Percentiles rank a stretch among this genome's conserved stretches.
Conservation (phyloP, 64 coral and sea anemone genomes). For the Pocillopora verrucosa region DNA sequence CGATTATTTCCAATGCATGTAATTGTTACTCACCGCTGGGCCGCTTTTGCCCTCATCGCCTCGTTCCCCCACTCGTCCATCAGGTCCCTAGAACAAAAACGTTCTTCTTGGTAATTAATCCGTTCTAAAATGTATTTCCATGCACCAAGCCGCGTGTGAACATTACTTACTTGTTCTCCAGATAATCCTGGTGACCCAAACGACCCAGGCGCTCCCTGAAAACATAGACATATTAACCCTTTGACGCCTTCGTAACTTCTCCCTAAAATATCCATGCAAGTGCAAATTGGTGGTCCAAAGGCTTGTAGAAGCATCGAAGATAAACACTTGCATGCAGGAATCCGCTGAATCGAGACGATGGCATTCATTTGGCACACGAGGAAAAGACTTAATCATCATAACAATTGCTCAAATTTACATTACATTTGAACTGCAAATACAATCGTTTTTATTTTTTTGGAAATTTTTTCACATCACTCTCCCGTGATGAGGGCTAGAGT, state of each 20-base stretch:
- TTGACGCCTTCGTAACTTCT: neutral
- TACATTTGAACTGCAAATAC: too few relatives aligned
- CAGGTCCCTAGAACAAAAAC: neutral
- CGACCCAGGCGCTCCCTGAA: conserved; percentile 9
- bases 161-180: conserved; percentile 10
- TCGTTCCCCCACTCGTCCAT: neutral
- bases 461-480: too few relatives aligned
- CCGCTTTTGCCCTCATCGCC: conserved; percentile 16
- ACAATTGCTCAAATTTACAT: too few relatives aligned
- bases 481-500: too few relatives aligned
- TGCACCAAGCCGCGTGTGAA: neutral
- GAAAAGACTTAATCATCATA: too few relatives aligned
- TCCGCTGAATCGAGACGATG: too few relatives aligned
- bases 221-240: neutral
- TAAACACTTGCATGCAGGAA: too few relatives aligned
- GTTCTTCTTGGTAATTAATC: neutral
- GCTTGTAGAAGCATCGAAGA: too few relatives aligned
- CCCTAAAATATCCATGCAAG: too few relatives aligned
- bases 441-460: too few relatives aligned
- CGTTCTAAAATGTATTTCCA: neutral
- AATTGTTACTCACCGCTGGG: neutral
- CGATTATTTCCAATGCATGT: neutral
- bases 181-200: conserved; percentile 9
- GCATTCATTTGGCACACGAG: too few relatives aligned
- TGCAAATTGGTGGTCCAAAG: too few relatives aligned